Evolutionary conservation across 1,140 invertebrate genomes (phyloP).

Genomic region (Lepidurus couesii): DNA sequence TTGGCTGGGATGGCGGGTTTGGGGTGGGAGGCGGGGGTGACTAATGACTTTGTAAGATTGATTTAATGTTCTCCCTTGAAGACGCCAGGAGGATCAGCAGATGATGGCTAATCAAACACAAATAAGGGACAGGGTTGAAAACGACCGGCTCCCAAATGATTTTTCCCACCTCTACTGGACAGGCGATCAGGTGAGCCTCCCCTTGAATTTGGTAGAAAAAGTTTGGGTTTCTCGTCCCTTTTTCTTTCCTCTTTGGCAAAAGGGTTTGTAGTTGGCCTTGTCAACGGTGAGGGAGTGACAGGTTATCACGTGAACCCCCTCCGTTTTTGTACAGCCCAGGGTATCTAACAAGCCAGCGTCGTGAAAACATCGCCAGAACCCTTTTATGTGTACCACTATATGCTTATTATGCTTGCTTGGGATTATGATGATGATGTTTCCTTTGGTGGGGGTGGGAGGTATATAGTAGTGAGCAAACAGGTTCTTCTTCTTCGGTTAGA

Average conservation of each 20-base stretch:
- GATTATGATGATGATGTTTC: conserved; percentile 22
- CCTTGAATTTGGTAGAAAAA: not conserved
- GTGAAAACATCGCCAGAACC: conserved; percentile 6
- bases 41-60: conserved; percentile 19
- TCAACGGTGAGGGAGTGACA: not conserved
- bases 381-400: conserved; percentile 16
- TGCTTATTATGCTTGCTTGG: conserved; percentile 13
- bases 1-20: not conserved
- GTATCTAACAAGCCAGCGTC: not conserved
- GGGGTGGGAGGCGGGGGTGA: conserved; percentile 4
- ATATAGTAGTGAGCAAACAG: not conserved
- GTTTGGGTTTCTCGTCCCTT: not conserved
- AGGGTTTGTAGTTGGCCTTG: not conserved
- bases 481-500: not conserved
- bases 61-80: conserved; percentile 4
- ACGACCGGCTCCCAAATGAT: conserved; percentile 1
- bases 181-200: not conserved
- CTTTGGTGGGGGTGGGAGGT: conserved; percentile 11
- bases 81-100: not conserved
- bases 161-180: not conserved
- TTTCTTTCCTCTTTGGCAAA: not conserved
- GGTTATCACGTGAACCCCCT: conserved; percentile 5
- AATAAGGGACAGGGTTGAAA: conserved; percentile 1
- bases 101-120: conserved; percentile 15
- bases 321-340: not conserved